Percentiles rank a stretch among this genome's conserved stretches.
Conservation (phyloP, 2,797 vertebrate species). For the Apogon talboti region DNA sequence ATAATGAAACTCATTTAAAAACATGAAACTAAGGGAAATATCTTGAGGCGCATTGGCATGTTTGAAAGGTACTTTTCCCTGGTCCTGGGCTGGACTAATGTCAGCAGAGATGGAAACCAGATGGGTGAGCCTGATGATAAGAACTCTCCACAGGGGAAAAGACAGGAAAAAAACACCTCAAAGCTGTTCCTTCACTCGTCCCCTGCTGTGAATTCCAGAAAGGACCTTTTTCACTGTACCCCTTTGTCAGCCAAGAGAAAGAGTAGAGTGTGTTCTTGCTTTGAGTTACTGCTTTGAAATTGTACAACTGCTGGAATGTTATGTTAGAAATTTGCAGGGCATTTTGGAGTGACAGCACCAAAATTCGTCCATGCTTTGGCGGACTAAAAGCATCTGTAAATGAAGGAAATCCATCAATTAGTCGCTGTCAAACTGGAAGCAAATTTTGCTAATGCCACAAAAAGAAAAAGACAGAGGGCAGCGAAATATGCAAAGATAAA, state of each 20-base stretch:
- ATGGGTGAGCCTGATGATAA: constrained; percentile 70
- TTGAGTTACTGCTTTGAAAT: constrained; percentile 5
- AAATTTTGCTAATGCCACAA: neutral
- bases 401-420: neutral
- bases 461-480: neutral
- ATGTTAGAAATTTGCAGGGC: neutral
- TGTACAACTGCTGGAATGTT: neutral
- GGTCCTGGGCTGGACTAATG: constrained; percentile 39
- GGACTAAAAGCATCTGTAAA: neutral
- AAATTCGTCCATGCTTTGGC: neutral
- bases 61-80: constrained; percentile 36
- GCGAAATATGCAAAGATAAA: neutral
- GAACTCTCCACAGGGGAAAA: constrained; percentile 40
- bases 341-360: neutral
- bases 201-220: constrained; percentile 32
- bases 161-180: constrained; percentile 41
- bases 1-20: constrained; percentile 1
- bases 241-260: constrained; percentile 8
- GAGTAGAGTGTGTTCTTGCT: constrained; percentile 3
- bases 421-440: neutral
- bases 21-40: constrained; percentile 6
- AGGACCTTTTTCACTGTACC: constrained; percentile 8
- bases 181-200: constrained; percentile 28
- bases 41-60: constrained; percentile 25
- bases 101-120: constrained; percentile 71